Base-by-base conservation (phyloP, 2,888 invertebrate species). In the Erpobdella octoculata region DNA sequence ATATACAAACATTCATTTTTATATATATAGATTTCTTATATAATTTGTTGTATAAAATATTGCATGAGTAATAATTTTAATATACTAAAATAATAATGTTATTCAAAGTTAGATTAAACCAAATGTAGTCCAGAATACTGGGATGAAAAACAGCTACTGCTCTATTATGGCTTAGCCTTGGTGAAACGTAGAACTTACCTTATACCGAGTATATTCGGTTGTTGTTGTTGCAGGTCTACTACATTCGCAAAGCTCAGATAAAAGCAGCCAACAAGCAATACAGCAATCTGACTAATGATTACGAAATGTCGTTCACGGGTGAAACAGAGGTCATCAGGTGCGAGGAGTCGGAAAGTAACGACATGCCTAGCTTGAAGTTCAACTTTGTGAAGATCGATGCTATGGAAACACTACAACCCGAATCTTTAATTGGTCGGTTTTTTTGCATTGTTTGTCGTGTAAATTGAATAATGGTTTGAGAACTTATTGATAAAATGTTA, bases 211-310 rank as follows among this genome's bases (percentile, higher is more conserved):
- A 1, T 25, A 53, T 28, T 4, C 1, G 21, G 15, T 25, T 6
- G 6, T 9, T 5, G 8, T 28, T 53, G 1, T 53, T 53, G 31
- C 79, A 90, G 89, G 86, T 95, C 0, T 98, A 93, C 82, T 93
- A 88, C 81, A 88, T 98, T 74, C 90, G 90, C 62, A 89, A 89
- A 74, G 91, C 91, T 75, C 86, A 86, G 62, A 83, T 97, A n/a
- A 96, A 96, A 82, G 88, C 91, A 1, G 96, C 97, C 0, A 96
- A 98, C 83, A 95, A 93, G 80, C 89, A 91, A 80, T 98, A 87
- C 82, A 87, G 88, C 38, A 87, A 86, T 46, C 83, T 94, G 6
- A n/a, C n/a, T n/a, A 93, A 96, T 81, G 96, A 97, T 81, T 98
- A 96, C 79, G 98, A 99, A 83, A 90, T 99, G 89, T 90, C 92